phyloP scores from a whole-genome alignment of 2,888 invertebrate species.

The Nycteola revayana region DNA sequence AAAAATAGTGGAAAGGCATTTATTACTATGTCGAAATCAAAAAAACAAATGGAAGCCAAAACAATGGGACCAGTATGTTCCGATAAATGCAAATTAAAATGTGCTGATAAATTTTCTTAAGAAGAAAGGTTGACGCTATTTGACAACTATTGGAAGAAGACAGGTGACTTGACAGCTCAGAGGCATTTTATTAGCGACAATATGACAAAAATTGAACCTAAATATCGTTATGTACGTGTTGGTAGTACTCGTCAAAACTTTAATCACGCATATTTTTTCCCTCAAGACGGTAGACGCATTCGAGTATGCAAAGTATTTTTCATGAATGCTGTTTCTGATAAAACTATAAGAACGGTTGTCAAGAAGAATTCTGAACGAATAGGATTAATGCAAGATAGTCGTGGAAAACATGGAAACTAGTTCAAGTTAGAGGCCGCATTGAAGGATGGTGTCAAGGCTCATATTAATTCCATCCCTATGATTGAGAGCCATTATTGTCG shows the following conservation, averaged over 20 bases:
- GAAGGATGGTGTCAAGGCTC: conserved; percentile 12
- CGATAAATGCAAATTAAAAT: background rate
- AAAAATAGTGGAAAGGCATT: too few species aligned
- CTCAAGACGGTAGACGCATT: background rate
- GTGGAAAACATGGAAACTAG: conserved; percentile 36
- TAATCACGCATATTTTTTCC: too few species aligned
- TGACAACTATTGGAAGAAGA: background rate
- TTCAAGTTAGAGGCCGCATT: conserved; percentile 29
- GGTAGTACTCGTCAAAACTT: conserved; percentile 10
- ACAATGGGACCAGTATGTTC: too few species aligned
- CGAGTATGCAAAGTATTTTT: conserved; percentile 6
- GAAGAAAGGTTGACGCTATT: background rate
- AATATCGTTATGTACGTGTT: background rate
- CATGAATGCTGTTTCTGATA: conserved; percentile 3
- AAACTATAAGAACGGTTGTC: conserved; percentile 2
- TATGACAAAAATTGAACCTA: conserved; percentile 17
- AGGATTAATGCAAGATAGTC: conserved; percentile 7
- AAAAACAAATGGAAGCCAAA: too few species aligned
- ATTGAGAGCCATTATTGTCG: conserved; percentile 34
- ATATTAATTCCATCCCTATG: conserved; percentile 30
- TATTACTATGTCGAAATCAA: too few species aligned
- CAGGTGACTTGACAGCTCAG: too few species aligned
- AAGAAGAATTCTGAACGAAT: conserved; percentile 5
- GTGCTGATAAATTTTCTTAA: background rate
- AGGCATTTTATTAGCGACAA: conserved; percentile 13